A percentile compares a stretch with the other conserved stretches of the same genome.
Conservation (phyloP, 2,888 invertebrate species). For the Cerastis leucographa region DNA sequence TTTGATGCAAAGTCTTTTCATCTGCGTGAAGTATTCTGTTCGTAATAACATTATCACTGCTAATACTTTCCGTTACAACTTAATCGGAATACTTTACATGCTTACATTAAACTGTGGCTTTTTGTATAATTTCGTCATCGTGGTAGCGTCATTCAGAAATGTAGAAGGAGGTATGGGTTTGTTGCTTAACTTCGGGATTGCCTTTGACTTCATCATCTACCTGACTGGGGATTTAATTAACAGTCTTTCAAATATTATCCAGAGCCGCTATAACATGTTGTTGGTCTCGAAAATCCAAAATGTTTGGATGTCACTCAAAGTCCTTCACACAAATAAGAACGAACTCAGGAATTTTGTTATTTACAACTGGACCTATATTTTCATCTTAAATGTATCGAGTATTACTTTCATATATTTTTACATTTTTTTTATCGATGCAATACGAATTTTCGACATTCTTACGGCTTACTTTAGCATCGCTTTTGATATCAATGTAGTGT, state of each 20-base stretch:
- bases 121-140: not conserved
- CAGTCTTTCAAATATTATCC: not conserved
- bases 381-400: not conserved
- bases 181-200: not conserved
- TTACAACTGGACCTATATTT: not conserved
- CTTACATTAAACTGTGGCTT: not conserved
- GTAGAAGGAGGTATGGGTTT: not conserved
- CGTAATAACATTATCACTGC: not conserved
- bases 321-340: not conserved
- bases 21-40: not conserved
- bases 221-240: not conserved
- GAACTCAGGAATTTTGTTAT: not conserved
- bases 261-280: not conserved
- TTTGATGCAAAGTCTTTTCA: not conserved
- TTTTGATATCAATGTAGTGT: not conserved
- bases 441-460: not conserved
- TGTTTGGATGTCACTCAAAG: not conserved
- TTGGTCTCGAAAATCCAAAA: not conserved
- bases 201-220: not conserved
- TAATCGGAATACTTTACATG: not conserved
- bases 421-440: not conserved
- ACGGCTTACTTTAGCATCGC: not conserved
- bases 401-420: not conserved
- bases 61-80: not conserved
- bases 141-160: not conserved